Base-by-base conservation (phyloP, 2,797 vertebrate species). In the Gouania willdenowi region DNA sequence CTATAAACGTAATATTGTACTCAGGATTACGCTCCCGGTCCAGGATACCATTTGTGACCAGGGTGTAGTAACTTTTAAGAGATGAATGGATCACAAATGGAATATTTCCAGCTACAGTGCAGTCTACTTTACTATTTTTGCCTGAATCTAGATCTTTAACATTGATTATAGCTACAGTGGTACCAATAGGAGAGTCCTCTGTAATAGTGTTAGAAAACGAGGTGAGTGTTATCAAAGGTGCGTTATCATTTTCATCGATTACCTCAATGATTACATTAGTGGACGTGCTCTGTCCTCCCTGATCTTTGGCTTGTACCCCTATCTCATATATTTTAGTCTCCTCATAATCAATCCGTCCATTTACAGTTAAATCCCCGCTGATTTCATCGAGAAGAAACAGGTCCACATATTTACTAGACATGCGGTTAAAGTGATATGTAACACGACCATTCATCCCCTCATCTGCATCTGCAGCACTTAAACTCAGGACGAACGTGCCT, bases 71-170 rank as follows among this genome's bases (percentile, higher is more conserved):
- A 74, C 76, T 84, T 14, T 64, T 74, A 1, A 85, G 67, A 2
- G 79, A 81, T 2, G 84, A 81, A 25, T 82, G 61, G 17, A 90
- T 80, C 24, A 63, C 74, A 49, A 91, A 89, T 0, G 84, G 84
- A 5, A 84, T 38, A 6, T 52, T 46, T 21, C 29, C 47, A 4
- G 79, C 65, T 30, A 89, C 54, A 0, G 73, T 76, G 26, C 89
- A 90, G 0, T 9, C 49, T 23, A 88, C 62, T 2, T 76, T 54
- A 0, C 87, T 83, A 0, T 90, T 90, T 41, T 60, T 71, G 10
- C 77, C 87, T 3, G 84, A 87, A 33, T 91, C 89, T 16, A 57
- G 56, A 34, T 90, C 89, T 35, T 83, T 84, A 3, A 90, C 71
- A 46, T 89, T 86, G 39, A 91, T 75, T 27, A 91, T 65, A 5